phyloP scores from a whole-genome alignment of 2,888 invertebrate genomes.

The Erebia ligea region DNA sequence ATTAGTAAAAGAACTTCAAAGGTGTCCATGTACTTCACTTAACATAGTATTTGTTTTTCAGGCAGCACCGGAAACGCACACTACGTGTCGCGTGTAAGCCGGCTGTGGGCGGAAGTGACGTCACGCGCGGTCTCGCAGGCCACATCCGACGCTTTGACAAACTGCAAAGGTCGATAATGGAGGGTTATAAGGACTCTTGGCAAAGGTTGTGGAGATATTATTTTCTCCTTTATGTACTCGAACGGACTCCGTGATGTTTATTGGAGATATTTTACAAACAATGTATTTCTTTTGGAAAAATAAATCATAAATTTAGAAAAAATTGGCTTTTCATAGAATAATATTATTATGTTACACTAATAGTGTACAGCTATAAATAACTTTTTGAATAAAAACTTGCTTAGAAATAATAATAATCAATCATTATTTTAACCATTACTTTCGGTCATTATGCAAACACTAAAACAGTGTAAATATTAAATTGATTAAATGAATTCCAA shows the following conservation, averaged over 20 bases:
- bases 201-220: slow-evolving; percentile 32
- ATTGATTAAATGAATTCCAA: too few species aligned
- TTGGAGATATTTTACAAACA: not conserved
- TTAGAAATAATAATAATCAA: too few species aligned
- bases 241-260: not conserved
- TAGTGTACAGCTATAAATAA: too few species aligned
- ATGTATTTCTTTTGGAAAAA: not conserved
- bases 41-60: slow-evolving; percentile 42
- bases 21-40: slow-evolving; percentile 23
- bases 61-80: slow-evolving; percentile 45
- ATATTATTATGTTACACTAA: too few species aligned
- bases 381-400: too few species aligned
- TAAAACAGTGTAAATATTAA: too few species aligned
- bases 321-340: too few species aligned
- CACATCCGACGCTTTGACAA: slow-evolving; percentile 70
- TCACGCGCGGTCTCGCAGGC: slow-evolving; percentile 50
- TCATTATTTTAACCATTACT: too few species aligned
- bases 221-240: slow-evolving; percentile 1
- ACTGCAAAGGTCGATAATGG: slow-evolving; percentile 52
- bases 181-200: slow-evolving; percentile 48
- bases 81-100: slow-evolving; percentile 53
- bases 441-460: too few species aligned
- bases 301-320: not conserved
- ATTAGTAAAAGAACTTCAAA: slow-evolving; percentile 20
- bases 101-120: slow-evolving; percentile 56